phyloP scores from a whole-genome alignment of 2,113 vertebrate genomes.

The Tapirus terrestris region DNA sequence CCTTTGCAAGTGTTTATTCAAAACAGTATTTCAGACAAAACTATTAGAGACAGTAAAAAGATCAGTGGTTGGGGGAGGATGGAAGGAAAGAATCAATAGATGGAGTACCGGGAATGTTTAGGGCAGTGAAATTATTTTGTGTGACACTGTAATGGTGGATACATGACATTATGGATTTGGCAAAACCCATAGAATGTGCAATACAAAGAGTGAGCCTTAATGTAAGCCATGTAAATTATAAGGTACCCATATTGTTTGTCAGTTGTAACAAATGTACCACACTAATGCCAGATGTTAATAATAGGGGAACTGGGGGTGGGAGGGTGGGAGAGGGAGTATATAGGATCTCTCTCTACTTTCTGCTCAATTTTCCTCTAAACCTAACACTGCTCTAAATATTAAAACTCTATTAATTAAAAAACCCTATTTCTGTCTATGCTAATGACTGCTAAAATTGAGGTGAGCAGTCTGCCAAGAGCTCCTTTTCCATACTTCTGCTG shows the following conservation, averaged over 20 bases:
- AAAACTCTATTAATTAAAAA: constrained; percentile 6
- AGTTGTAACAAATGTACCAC: neutral
- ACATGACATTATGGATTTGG: neutral
- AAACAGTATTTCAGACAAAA: constrained; percentile 10
- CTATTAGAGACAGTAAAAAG: neutral
- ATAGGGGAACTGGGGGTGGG: neutral
- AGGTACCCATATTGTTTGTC: neutral
- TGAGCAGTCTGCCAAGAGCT: neutral
- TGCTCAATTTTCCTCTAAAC: constrained; percentile 50
- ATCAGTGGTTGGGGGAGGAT: neutral
- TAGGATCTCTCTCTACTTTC: neutral
- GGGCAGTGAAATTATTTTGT: neutral
- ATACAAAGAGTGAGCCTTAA: neutral
- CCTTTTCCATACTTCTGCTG: neutral
- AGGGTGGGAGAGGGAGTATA: neutral
- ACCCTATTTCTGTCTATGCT: neutral
- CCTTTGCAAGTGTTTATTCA: constrained; percentile 35
- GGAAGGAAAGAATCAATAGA: neutral
- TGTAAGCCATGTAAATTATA: neutral
- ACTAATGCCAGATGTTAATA: constrained; percentile 6
- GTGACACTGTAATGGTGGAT: neutral
- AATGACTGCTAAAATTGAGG: constrained; percentile 32
- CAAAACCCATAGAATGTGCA: neutral
- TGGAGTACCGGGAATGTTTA: neutral
- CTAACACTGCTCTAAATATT: constrained; percentile 31